These are phyloP conservation scores for Ailuropoda melanoleuca DNA, from an alignment of 2,113 vertebrate species.

Conservation along the genomic window DNA sequence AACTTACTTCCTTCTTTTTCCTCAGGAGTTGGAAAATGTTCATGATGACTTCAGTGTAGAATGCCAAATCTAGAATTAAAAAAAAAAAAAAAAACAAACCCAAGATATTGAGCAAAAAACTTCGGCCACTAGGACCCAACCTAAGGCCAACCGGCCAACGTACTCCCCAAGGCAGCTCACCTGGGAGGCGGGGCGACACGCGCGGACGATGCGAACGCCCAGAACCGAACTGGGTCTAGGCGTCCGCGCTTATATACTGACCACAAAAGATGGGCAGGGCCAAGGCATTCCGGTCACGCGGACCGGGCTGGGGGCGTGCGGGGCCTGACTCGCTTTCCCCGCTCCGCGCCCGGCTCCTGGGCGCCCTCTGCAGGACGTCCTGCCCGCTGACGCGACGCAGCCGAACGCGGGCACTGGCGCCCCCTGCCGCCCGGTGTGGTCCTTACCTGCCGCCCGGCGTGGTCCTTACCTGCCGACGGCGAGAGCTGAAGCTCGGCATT, in stretches of 20 bases:
- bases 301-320: neutral
- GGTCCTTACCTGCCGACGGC: neutral
- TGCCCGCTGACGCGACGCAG: neutral
- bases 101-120: neutral
- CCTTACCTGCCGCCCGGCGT: rapidly evolving
- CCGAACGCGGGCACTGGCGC: neutral
- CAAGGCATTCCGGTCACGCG: neutral
- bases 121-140: neutral
- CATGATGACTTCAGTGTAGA: neutral
- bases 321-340: rapidly evolving
- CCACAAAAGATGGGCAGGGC: neutral
- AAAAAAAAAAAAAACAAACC: neutral
- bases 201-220: neutral
- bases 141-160: rapidly evolving
- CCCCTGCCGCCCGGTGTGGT: neutral
- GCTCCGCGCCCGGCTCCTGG: rapidly evolving
- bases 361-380: slow-evolving; percentile 54
- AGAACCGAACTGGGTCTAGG: rapidly evolving
- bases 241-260: neutral
- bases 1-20: slow-evolving; percentile 90
- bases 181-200: rapidly evolving
- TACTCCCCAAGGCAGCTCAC: neutral
- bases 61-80: neutral
- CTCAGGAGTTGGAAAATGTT: slow-evolving; percentile 83
- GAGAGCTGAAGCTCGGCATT: neutral